phyloP scores from a whole-genome alignment of 2,888 invertebrate species.

The Zygogramma bicolorata region DNA sequence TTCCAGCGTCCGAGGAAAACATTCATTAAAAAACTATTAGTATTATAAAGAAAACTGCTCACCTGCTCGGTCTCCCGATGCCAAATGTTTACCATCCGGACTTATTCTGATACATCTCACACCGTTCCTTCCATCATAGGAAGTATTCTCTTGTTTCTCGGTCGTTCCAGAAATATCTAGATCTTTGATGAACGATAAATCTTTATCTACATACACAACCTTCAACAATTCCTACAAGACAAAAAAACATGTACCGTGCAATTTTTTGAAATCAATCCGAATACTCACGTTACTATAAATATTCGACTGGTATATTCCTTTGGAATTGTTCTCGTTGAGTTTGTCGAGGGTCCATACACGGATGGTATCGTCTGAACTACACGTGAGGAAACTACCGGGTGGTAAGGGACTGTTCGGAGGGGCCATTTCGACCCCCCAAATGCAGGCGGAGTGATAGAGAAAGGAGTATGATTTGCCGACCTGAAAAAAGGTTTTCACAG shows the following conservation, averaged over 20 bases:
- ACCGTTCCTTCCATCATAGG: conserved; percentile 90
- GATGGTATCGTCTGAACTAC: conserved; percentile 97
- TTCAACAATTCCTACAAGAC: conserved; percentile 83
- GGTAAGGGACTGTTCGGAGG: conserved; percentile 73
- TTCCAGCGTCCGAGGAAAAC: no score
- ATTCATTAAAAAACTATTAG: no score
- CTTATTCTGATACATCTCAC: conserved; percentile 88
- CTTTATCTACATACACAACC: conserved; percentile 89
- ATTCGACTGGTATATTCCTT: conserved; percentile 77
- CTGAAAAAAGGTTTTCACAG: no score
- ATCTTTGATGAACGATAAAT: conserved; percentile 87
- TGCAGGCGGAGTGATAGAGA: conserved; percentile 95
- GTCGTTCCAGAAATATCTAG: conserved; percentile 75
- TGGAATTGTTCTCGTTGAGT: conserved; percentile 66
- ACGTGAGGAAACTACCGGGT: conserved; percentile 91
- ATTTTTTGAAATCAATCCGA: no score
- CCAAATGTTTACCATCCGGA: conserved; percentile 90
- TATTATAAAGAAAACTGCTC: conserved; percentile 35
- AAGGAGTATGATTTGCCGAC: conserved; percentile 95
- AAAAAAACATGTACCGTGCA: not conserved
- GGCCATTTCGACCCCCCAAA: conserved; percentile 95
- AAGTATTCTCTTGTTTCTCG: conserved; percentile 69
- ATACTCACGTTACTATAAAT: conserved; percentile 89
- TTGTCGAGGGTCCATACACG: conserved; percentile 88
- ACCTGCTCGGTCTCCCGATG: conserved; percentile 90